A percentile compares a stretch with the other conserved stretches of the same genome.
Conservation (phyloP, 2,888 invertebrate species). For the Synergus umbraculus region DNA sequence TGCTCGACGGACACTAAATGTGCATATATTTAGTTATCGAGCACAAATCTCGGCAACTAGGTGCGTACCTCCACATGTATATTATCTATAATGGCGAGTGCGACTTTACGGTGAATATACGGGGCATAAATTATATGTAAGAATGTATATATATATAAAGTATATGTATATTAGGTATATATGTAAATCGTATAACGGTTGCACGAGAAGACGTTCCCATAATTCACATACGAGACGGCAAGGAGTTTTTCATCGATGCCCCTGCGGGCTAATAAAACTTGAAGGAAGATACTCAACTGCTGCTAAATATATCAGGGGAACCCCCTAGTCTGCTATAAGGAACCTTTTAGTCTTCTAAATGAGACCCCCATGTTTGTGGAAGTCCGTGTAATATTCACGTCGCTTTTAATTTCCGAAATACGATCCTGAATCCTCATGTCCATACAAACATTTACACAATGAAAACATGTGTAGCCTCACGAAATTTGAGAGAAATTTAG, state of each 20-base stretch:
- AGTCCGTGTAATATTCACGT: slow-evolving; percentile 27
- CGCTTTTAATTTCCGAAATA: slow-evolving; percentile 28
- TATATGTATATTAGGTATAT: not conserved
- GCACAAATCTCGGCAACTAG: not conserved
- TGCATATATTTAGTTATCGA: not conserved
- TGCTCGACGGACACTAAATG: not conserved
- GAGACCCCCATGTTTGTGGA: slow-evolving; percentile 23
- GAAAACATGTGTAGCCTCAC: not conserved
- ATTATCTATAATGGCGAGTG: slow-evolving; percentile 4
- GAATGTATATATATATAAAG: not conserved
- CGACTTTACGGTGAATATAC: not conserved
- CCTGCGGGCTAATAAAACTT: slow-evolving; percentile 63
- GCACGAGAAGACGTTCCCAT: slow-evolving; percentile 54
- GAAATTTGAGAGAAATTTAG: too few relatives aligned
- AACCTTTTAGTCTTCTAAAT: slow-evolving; percentile 38
- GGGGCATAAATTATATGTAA: not conserved
- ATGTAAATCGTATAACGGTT: slow-evolving; percentile 45
- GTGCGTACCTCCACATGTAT: not conserved
- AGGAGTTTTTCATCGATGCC: slow-evolving; percentile 64
- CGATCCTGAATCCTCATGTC: not conserved
- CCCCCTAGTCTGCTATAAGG: slow-evolving; percentile 48
- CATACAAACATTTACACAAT: slow-evolving; percentile 5
- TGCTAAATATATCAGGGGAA: slow-evolving; percentile 51
- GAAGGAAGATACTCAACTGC: slow-evolving; percentile 51
- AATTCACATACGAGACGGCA: slow-evolving; percentile 58